Evolutionary conservation across 2,797 vertebrate species (phyloP).

Genomic region (Craterocephalus amniculus): DNA sequence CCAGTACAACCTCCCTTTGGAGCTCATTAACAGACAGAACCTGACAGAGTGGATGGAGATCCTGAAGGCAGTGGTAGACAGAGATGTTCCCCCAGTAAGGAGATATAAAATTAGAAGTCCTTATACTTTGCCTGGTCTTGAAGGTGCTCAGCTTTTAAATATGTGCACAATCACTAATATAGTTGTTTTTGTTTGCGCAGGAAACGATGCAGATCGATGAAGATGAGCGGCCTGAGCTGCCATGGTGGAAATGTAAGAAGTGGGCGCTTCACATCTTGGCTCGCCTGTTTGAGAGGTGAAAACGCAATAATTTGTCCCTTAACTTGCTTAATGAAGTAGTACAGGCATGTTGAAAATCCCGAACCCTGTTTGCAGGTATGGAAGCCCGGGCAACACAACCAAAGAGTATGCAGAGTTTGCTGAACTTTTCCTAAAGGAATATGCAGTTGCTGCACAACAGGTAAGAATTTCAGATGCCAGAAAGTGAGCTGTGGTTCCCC

Average conservation of each 20-base stretch:
- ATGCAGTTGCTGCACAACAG: slow-evolving; percentile 95
- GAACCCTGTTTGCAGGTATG: slow-evolving; percentile 84
- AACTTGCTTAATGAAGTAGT: accelerated
- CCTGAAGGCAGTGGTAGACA: slow-evolving; percentile 95
- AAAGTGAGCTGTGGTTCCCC: background rate
- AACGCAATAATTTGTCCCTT: background rate
- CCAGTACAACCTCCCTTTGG: slow-evolving; percentile 96
- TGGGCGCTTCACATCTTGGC: slow-evolving; percentile 99
- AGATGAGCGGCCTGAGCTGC: slow-evolving; percentile 95
- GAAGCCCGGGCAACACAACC: slow-evolving; percentile 98
- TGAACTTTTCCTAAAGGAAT: slow-evolving; percentile 98
- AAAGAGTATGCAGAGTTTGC: slow-evolving; percentile 99
- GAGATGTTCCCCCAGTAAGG: slow-evolving; percentile 95
- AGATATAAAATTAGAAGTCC: background rate
- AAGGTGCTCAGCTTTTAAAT: background rate
- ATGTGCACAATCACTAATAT: slow-evolving; percentile 3
- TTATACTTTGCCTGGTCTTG: background rate
- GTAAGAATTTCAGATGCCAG: slow-evolving; percentile 68
- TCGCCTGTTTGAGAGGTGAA: slow-evolving; percentile 96
- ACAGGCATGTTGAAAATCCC: background rate
- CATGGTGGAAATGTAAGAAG: slow-evolving; percentile 99
- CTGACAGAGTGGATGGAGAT: slow-evolving; percentile 99
- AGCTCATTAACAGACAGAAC: slow-evolving; percentile 98
- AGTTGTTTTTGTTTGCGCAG: slow-evolving; percentile 67
- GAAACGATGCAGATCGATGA: slow-evolving; percentile 98